phyloP scores from a whole-genome alignment of 2,888 invertebrate species.

The Eulithis testata region DNA sequence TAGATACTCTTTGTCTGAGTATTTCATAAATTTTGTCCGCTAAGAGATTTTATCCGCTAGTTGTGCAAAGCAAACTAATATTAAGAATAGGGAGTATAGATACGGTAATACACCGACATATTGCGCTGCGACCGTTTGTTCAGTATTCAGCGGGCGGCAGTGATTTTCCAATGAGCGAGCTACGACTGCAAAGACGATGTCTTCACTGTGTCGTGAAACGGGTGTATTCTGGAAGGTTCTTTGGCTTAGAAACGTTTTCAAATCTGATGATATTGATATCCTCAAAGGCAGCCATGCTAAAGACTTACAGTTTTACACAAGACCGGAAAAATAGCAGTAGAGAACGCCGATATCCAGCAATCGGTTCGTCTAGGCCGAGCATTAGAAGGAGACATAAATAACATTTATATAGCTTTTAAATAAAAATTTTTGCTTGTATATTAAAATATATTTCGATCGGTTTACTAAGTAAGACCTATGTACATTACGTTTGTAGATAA shows the following conservation, averaged over 20 bases:
- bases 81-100: constrained; percentile 44
- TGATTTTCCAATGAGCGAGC: constrained; percentile 81
- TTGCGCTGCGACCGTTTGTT: constrained; percentile 48
- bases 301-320: too few relatives aligned
- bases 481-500: too few relatives aligned
- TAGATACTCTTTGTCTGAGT: too few relatives aligned
- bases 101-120: constrained; percentile 41
- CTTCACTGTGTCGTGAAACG: constrained; percentile 60
- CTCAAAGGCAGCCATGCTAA: background rate
- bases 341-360: too few relatives aligned
- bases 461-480: too few relatives aligned
- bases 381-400: too few relatives aligned
- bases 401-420: too few relatives aligned
- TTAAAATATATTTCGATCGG: too few relatives aligned
- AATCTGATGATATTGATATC: background rate
- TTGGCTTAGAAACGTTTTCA: background rate
- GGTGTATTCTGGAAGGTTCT: constrained; percentile 58
- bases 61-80: constrained; percentile 38
- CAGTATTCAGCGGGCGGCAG: constrained; percentile 74
- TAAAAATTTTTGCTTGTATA: too few relatives aligned
- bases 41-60: background rate
- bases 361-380: too few relatives aligned
- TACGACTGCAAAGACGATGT: constrained; percentile 75
- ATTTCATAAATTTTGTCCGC: background rate
- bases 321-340: too few relatives aligned